Evolutionary conservation across 1,140 invertebrate genomes (phyloP).

Genomic region (Rhysida immarginata): DNA sequence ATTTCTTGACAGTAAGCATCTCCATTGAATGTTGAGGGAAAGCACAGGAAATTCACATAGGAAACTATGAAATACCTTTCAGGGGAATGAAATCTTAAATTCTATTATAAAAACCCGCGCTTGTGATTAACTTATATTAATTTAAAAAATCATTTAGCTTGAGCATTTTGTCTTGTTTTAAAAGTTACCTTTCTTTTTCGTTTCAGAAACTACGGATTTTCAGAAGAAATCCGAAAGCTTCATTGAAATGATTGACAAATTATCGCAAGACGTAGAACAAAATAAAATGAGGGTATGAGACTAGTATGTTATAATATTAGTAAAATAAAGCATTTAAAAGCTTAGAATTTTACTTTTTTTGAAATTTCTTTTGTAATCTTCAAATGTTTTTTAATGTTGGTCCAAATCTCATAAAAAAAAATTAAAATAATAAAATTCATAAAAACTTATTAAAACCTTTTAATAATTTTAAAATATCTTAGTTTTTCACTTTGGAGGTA

Average conservation of each 20-base stretch:
- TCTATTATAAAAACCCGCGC: no score
- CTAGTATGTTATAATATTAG: slow-evolving; percentile 17
- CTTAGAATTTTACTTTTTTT: no score
- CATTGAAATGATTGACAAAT: slow-evolving; percentile 49
- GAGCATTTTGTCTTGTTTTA: not conserved
- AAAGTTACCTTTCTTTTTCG: slow-evolving; percentile 4
- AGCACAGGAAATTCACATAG: no score
- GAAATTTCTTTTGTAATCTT: no score
- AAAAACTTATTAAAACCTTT: no score
- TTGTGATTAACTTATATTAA: slow-evolving; percentile 1
- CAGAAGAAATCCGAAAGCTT: slow-evolving; percentile 58
- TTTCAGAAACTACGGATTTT: slow-evolving; percentile 61
- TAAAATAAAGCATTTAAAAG: not conserved
- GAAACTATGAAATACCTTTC: no score
- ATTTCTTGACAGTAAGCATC: slow-evolving; percentile 57
- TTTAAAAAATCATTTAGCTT: slow-evolving; percentile 5
- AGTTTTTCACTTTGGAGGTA: no score
- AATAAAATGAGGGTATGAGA: slow-evolving; percentile 71
- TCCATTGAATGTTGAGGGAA: not conserved
- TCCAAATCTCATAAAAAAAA: no score
- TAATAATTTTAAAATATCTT: no score
- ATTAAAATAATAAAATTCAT: no score
- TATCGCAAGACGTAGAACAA: slow-evolving; percentile 61
- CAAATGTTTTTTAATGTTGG: no score
- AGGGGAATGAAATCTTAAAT: no score